A percentile compares a stretch with the other conserved stretches of the same genome.
Conservation (phyloP, 2,797 vertebrate species). For the Acestrorhynchus altus region DNA sequence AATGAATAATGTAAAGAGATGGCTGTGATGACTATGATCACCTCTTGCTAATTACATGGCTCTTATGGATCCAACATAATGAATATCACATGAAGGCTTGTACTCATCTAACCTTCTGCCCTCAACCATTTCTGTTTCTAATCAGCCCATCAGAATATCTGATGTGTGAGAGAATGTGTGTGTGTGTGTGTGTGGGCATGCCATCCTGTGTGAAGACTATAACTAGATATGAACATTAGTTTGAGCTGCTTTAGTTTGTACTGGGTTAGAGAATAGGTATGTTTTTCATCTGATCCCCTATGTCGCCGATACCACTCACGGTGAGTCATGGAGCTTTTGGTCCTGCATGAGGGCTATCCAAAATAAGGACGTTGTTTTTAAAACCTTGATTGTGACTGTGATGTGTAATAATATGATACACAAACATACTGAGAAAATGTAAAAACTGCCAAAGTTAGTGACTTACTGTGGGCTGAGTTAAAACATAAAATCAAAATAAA, state of each 20-base stretch:
- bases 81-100: slow-evolving; percentile 38
- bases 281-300: not conserved
- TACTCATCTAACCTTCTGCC: slow-evolving; percentile 44
- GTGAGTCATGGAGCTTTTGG: not conserved
- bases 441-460: too few relatives aligned
- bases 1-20: slow-evolving; percentile 15
- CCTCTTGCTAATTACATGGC: slow-evolving; percentile 34
- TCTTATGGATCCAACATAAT: slow-evolving; percentile 40
- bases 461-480: not conserved
- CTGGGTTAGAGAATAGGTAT: too few relatives aligned
- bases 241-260: not conserved
- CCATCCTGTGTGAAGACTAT: not conserved
- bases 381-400: not conserved
- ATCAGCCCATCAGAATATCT: not conserved
- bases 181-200: not conserved
- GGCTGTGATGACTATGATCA: slow-evolving; percentile 42
- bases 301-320: not conserved
- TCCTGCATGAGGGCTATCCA: not conserved
- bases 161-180: slow-evolving; percentile 1
- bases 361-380: not conserved
- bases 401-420: not conserved
- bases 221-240: not conserved
- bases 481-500: not conserved
- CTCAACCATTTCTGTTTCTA: slow-evolving; percentile 40
- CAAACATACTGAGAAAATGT: not conserved